Percentiles rank a stretch among this genome's conserved stretches.
phyloP scores from a whole-genome alignment of 2,888 invertebrate species.

The Smittia sp. region DNA sequence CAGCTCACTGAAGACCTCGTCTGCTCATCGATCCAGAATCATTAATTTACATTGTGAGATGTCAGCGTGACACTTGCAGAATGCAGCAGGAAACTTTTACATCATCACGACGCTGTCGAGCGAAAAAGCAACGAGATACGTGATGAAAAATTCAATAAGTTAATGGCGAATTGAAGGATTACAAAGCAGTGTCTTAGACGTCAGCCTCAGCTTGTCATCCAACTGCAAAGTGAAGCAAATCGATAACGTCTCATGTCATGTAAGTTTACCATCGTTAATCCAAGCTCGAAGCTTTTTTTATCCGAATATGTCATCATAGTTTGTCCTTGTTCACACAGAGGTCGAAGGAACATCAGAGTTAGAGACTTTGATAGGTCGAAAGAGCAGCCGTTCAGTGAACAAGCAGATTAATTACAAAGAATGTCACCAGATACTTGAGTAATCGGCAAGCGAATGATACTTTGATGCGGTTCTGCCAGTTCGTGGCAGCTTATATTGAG shows the following conservation, averaged over 20 bases:
- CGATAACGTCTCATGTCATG: background rate
- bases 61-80: conserved; percentile 30
- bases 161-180: background rate
- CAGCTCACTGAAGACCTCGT: conserved; percentile 11
- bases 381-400: no score
- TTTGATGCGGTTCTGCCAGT: no score
- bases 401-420: no score
- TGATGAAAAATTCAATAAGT: conserved; percentile 26
- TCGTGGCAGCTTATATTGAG: no score
- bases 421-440: no score
- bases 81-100: conserved; percentile 7
- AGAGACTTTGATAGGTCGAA: no score
- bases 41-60: conserved; percentile 28
- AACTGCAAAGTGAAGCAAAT: background rate
- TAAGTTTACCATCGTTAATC: background rate
- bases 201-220: background rate
- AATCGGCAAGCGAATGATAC: no score
- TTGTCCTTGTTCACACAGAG: background rate
- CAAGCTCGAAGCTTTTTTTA: background rate
- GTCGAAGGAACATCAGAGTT: no score
- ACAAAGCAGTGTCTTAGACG: background rate
- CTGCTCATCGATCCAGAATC: background rate
- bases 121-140: background rate
- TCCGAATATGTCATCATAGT: background rate
- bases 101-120: background rate